Base-by-base conservation (phyloP, 2,797 vertebrate genomes). In the Rhabdophis nuchalis region DNA sequence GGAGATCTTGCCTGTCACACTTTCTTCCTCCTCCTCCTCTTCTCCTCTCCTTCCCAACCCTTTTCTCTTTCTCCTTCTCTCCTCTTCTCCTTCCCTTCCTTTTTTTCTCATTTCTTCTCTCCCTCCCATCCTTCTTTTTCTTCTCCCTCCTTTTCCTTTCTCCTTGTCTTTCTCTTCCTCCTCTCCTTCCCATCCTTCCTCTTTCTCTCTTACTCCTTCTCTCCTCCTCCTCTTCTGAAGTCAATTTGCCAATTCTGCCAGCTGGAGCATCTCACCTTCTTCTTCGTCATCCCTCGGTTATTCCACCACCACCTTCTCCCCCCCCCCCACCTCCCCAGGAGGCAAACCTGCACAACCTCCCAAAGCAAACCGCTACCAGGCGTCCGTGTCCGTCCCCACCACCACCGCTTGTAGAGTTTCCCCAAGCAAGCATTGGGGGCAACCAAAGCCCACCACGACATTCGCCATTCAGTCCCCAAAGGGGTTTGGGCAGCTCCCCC, bases 341-440 rank as follows among this genome's bases (percentile, higher is more conserved):
- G 87, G 41, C 87, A 87, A n/a, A n/a, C 6, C 29, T 0, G 5
- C 8, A 10, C 36, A 10, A 58, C 8, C 20, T 13, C 8, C 25
- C 23, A 20, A 56, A 68, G 29, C 41, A 27, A 50, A 86, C 27
- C 60, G 18, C 10, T 54, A 4, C 29, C 27, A 11, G 90, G n/a
- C n/a, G n/a, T n/a, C n/a, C n/a, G n/a, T 92, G 1, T 1, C 6
- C 20, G 18, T 1, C 56, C 5, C 18, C 18, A 5, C 56, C 5
- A 3, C 94, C 92, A 95, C 90, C 95, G 97, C 95, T 95, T 91
- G 95, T 94, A 96, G 97, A 97, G 96, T 97, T 97, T 91, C 96
- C 94, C 96, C 96, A 93, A 96, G 95, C 97, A 96, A 96, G 97
- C 97, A 93, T 95, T 96, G 97, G 97, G 97, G 97, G 97, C 97